These are phyloP conservation scores for Eilema caniola DNA, from an alignment of 2,888 invertebrate genomes.

Conservation along the genomic window DNA sequence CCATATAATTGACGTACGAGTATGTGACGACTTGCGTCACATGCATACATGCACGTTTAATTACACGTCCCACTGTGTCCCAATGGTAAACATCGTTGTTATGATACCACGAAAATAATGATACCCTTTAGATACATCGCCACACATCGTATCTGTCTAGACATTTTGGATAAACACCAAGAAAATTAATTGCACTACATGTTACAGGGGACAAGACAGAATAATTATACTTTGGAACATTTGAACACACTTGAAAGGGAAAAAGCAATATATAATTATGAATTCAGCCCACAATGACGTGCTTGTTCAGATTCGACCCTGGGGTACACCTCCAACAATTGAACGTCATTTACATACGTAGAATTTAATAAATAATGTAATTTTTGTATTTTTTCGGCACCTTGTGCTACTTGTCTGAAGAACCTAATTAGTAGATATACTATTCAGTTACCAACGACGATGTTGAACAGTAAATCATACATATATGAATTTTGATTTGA, in stretches of 20 bases:
- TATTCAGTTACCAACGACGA: background rate
- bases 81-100: conserved; percentile 55
- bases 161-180: conserved; percentile 53
- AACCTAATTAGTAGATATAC: background rate
- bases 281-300: background rate
- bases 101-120: conserved; percentile 50
- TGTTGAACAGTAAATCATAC: background rate
- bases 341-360: background rate
- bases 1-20: conserved; percentile 48
- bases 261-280: background rate
- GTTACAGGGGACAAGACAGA: conserved; percentile 28
- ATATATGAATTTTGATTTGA: background rate
- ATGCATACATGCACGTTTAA: conserved; percentile 61
- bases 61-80: conserved; percentile 54
- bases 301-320: background rate
- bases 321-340: background rate
- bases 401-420: background rate
- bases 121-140: conserved; percentile 40
- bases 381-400: background rate
- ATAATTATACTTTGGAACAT: conserved; percentile 18
- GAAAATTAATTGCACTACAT: conserved; percentile 38
- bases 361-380: background rate
- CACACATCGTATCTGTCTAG: conserved; percentile 45
- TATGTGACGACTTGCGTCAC: conserved; percentile 53
- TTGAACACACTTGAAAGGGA: background rate